Conservation (phyloP, 2,797 vertebrate genomes). For the Cuniculus paca region DNA sequence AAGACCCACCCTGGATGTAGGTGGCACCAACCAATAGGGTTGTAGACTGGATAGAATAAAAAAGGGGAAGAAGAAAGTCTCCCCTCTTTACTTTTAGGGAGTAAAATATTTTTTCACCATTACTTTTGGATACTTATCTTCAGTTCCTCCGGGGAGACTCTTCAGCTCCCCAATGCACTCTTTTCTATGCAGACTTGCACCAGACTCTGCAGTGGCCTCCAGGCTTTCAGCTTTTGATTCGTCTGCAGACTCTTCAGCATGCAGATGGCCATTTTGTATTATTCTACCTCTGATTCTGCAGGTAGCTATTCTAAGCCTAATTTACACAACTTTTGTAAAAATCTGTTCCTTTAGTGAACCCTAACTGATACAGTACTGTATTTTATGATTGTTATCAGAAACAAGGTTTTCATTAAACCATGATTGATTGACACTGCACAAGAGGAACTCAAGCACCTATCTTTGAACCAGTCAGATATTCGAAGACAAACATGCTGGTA, state of each 20-base stretch:
- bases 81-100: background rate
- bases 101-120: background rate
- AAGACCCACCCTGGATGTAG: background rate
- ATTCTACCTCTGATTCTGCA: background rate
- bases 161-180: background rate
- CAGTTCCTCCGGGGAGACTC: background rate
- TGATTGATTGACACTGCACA: background rate
- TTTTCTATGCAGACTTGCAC: background rate
- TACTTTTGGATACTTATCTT: background rate
- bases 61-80: background rate
- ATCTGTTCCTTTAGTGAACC: background rate
- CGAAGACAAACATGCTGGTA: slow-evolving; percentile 3
- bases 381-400: background rate
- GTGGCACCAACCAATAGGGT: background rate
- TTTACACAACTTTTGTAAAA: background rate
- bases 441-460: background rate
- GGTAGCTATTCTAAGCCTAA: background rate
- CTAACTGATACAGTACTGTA: background rate
- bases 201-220: background rate
- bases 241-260: background rate
- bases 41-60: background rate
- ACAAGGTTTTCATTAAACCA: background rate
- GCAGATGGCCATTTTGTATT: background rate
- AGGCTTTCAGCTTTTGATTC: background rate
- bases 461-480: background rate